phyloP scores from a whole-genome alignment of 2,888 invertebrate genomes.

The Macrophya annulata region DNA sequence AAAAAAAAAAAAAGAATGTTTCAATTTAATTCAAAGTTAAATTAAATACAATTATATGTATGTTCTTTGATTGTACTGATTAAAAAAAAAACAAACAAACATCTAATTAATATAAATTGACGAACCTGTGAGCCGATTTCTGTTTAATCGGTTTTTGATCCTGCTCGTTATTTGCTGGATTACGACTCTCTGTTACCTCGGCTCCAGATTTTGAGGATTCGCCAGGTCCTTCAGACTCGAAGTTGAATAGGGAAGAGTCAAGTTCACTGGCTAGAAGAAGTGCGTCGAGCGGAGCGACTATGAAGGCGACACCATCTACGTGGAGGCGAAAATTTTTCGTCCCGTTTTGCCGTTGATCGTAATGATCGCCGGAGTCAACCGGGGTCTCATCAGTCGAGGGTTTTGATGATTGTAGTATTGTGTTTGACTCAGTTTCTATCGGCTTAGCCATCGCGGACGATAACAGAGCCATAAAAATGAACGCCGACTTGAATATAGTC shows the following conservation, averaged over 20 bases:
- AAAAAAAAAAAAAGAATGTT: constrained; percentile 55
- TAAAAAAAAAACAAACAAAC: too few relatives aligned
- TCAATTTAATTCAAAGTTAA: neutral
- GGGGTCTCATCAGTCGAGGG: neutral
- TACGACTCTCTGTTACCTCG: neutral
- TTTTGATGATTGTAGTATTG: constrained; percentile 27
- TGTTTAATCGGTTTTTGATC: constrained; percentile 32
- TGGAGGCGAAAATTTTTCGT: constrained; percentile 87
- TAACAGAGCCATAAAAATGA: constrained; percentile 57
- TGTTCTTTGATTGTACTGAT: neutral
- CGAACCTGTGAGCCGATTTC: constrained; percentile 60
- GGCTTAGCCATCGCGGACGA: constrained; percentile 59
- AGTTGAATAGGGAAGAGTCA: neutral
- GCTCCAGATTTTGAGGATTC: constrained; percentile 4
- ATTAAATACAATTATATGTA: neutral
- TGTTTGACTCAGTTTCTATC: constrained; percentile 48
- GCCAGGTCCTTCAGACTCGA: neutral
- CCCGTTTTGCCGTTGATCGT: constrained; percentile 91
- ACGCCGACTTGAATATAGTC: constrained; percentile 71
- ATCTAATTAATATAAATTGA: constrained; percentile 8
- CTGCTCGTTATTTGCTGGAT: neutral
- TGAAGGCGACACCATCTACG: constrained; percentile 86
- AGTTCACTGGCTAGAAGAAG: constrained; percentile 82
- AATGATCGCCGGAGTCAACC: constrained; percentile 70
- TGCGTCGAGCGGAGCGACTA: constrained; percentile 84